Percentiles rank a stretch among this genome's conserved stretches.
Evolutionary conservation across 1,140 invertebrate species (phyloP).

Genomic region (Drosophila navojoa): DNA sequence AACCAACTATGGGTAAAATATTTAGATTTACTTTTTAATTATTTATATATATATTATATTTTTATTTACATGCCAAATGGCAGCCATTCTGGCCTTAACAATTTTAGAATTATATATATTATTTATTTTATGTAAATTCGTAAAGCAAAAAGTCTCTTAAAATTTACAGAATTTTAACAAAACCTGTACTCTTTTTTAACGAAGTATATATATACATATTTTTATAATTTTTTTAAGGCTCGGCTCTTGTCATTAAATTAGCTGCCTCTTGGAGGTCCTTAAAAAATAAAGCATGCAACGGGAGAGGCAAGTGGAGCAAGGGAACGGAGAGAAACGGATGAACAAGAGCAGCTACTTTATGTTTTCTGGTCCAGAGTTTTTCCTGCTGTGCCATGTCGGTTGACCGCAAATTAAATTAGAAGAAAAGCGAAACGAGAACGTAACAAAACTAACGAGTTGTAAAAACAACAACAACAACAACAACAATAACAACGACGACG

Average conservation of each 20-base stretch:
- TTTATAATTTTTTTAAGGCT: neutral
- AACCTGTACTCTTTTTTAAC: neutral
- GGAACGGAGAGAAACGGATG: neutral
- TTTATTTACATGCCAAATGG: too few relatives aligned
- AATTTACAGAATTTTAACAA: neutral
- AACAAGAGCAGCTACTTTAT: conserved; percentile 32
- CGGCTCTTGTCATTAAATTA: conserved; percentile 39
- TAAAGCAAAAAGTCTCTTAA: too few relatives aligned
- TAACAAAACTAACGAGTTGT: conserved; percentile 64
- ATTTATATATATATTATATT: too few relatives aligned
- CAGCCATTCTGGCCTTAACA: too few relatives aligned
- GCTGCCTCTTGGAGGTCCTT: conserved; percentile 7
- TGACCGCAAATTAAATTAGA: conserved; percentile 81
- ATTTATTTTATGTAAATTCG: neutral
- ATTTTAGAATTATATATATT: too few relatives aligned
- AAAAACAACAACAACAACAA: conserved; percentile 44
- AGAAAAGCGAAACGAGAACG: conserved; percentile 62
- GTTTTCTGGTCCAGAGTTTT: conserved; percentile 18
- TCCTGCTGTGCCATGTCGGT: conserved; percentile 67
- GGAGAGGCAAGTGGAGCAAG: neutral
- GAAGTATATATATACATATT: too few relatives aligned
- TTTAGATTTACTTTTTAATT: too few relatives aligned
- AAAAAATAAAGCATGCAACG: neutral
- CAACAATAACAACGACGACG: conserved; percentile 11
- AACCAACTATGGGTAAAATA: too few relatives aligned